Base-by-base conservation (phyloP, 2,113 vertebrate species). In the Mungos mungo region DNA sequence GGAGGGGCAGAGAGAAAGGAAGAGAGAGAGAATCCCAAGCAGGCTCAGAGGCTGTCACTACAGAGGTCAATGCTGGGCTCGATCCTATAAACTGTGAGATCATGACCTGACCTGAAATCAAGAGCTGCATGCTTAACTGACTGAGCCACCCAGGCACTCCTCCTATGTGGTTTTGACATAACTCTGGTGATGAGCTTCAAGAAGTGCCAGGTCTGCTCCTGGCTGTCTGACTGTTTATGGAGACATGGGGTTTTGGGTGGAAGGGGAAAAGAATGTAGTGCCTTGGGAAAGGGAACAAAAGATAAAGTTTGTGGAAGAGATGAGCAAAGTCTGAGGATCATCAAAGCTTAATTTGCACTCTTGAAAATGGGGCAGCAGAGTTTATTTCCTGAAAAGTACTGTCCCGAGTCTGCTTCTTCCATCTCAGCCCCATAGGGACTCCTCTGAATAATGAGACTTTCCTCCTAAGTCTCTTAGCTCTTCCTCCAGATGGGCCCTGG, bases 391-490 rank as follows among this genome's bases (percentile, higher is more conserved):
- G 65, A 86, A 66, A 91, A 74, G 12, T 35, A 33, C 21, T 80
- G 27, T 35, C 18, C 16, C 35, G 92, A 88, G 60, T 77, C 63
- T 3, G 15, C 38, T 16, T 79, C 65, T 90, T 47, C 25, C 35
- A 79, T 57, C 18, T 88, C 41, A 76, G 76, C 45, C 0, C 50
- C 35, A 92, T 1, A 25, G 31, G 12, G 45, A 54, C 84, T 87
- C 41, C 72, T 87, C 45, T 57, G 50, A 96, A 92, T 80, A 80
- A 77, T 66, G 19, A 90, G 60, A 84, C 79, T 77, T 82, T 80
- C 66, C 66, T 79, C 18, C 9, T 60, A 52, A 52, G 41, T 66
- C 38, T 93, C 57, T 92, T 86, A 79, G 25, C 47, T 90, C 45
- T 52, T 65, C 77, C 4, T 81, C 0, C 0, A 1, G 8, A 0